Evolutionary conservation across 2,888 invertebrate species (phyloP), one percentile per base, ranked within the genome.

Genomic region (Morpho helenor): DNA sequence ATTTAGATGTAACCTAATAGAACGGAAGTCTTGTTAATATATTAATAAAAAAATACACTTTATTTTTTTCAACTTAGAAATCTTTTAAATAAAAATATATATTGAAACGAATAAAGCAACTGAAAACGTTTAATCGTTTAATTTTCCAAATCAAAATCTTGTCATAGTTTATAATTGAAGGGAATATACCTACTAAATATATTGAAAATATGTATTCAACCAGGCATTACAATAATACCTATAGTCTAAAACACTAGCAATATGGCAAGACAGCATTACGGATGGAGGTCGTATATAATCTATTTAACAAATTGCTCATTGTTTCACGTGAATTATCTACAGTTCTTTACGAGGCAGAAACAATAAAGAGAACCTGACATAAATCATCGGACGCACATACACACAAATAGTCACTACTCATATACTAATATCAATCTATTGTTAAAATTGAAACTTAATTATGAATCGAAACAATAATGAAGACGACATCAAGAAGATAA

Each of bases 211-310:
- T 62, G 56, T 54, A 54, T 59, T 60, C 56, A 59, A 50, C 40
- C 71, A 79, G 83, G 82, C 80, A 82, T 72, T 64, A 60, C 52
- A 59, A 68, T 67, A 74, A 79, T 82, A 84, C 80, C 79, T 82
- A 80, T 72, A 79, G 75, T 75, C 83, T 85, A 85, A 80, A 82
- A 84, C 75, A 82, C 87, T 87, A 87, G 82, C 76, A 79, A 78
- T 85, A 88, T 90, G 90, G 90, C 90, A 90, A 90, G 89, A 89
- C 87, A 86, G 83, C 84, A 84, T 81, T 83, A 86, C 78, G 76
- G 81, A 85, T 87, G 88, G 85, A 87, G 86, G 86, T 86, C 86
- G 84, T 84, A 82, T 80, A 78, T 86, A 84, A 87, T 88, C 80
- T 87, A 85, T 87, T 86, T 84, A 84, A 82, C 77, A 84, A 88